These are phyloP conservation scores for Paragorgia papillata DNA, from an alignment of 92 coral and sea anemone genomes.

Conservation along the genomic window DNA sequence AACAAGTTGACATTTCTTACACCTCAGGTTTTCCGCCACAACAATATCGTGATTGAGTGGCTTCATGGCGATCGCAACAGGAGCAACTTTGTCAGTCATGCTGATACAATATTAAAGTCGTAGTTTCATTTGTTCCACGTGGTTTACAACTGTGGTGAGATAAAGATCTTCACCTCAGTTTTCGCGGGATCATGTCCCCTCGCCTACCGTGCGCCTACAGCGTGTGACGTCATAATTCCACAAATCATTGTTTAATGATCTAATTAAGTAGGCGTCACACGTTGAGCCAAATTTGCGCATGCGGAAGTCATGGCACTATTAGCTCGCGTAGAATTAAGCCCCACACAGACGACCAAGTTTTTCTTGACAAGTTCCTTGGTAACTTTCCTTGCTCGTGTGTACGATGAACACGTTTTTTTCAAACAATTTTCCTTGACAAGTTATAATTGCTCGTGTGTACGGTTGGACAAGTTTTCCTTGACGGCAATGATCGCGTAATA, in stretches of 20 bases:
- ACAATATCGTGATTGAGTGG: background rate
- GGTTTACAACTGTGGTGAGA: background rate
- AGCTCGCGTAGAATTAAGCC: too few relatives aligned
- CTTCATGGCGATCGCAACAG: constrained; percentile 7
- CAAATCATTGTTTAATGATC: background rate
- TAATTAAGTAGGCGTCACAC: background rate
- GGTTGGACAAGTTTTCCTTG: too few relatives aligned
- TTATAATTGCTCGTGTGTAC: too few relatives aligned
- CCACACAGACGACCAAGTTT: too few relatives aligned
- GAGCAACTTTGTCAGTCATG: constrained; percentile 12
- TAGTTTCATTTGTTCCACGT: background rate
- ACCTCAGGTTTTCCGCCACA: background rate
- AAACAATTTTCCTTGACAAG: too few relatives aligned
- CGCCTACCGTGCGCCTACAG: background rate
- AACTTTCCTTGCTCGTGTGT: too few relatives aligned
- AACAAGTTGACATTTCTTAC: constrained; percentile 25
- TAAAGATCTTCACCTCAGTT: constrained; percentile 23
- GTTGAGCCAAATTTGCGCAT: background rate
- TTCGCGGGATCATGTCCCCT: constrained; percentile 2
- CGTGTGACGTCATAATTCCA: constrained; percentile 33
- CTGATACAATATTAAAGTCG: background rate
- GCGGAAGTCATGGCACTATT: too few relatives aligned
- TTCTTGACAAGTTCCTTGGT: too few relatives aligned
- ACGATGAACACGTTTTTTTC: too few relatives aligned
- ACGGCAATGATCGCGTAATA: too few relatives aligned